A percentile compares a stretch with the other conserved stretches of the same genome.
Evolutionary conservation across 2,797 vertebrate species (phyloP).

Genomic region (Distichodus sexfasciatus): DNA sequence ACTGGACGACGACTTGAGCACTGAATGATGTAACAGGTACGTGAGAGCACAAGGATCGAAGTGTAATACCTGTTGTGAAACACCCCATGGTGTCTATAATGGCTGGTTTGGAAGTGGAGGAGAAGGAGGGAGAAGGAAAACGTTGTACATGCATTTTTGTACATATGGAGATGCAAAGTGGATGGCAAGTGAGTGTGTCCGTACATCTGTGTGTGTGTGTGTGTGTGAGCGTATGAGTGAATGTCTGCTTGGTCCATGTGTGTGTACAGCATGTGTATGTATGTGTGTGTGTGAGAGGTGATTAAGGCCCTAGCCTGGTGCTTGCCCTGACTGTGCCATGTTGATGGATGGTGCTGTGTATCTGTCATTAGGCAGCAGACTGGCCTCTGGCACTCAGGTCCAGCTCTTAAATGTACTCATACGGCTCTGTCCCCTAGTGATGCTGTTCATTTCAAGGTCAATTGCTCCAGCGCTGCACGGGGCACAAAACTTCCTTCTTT

Average conservation of each 20-base stretch:
- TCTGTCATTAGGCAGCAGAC: conserved; percentile 78
- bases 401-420: conserved; percentile 75
- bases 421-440: conserved; percentile 69
- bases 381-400: conserved; percentile 75
- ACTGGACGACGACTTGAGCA: no score
- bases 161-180: no score
- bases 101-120: background rate
- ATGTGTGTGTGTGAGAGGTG: conserved; percentile 54
- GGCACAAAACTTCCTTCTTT: conserved; percentile 54
- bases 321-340: conserved; percentile 68
- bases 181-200: background rate
- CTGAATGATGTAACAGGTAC: no score
- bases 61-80: no score
- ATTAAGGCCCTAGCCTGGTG: conserved; percentile 67
- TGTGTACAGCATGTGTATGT: conserved; percentile 24
- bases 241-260: conserved; percentile 25
- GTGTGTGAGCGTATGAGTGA: conserved; percentile 7
- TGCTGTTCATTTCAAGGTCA: conserved; percentile 80
- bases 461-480: conserved; percentile 66
- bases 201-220: background rate
- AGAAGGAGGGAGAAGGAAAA: no score
- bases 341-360: conserved; percentile 77
- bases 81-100: background rate
- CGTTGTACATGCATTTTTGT: no score
- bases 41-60: no score